Evolutionary conservation across 2,113 vertebrate genomes (phyloP), one percentile per base, ranked within the genome.

Genomic region (Gracilinanus agilis): DNA sequence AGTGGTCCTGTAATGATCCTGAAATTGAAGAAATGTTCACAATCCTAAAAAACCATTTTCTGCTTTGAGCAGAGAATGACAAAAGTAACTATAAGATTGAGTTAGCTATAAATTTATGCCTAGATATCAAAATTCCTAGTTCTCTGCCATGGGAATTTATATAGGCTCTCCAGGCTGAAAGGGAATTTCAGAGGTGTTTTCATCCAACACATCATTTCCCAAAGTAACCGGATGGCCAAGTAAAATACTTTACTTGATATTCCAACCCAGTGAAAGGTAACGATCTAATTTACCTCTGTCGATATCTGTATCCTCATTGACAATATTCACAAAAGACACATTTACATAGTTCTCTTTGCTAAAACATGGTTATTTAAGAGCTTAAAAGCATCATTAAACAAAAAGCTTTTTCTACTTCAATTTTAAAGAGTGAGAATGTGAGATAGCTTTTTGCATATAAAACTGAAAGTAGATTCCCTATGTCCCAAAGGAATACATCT

Each of bases 321-420:
- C 29, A 9, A 24, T 54, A 44, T 49, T 49, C 61, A 67, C 61
- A 90, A 55, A 94, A 90, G 83, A 44, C 88, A n/a, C 25, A n/a
- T 61, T 88, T 54, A 25, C 44, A 56, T 27, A 88, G 25, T 29
- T 89, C n/a, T 53, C 83, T 54, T 88, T 55, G 53, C 2, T 83
- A 55, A 49, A 93, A 40, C 11, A 58, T 44, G 25, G 12, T 56
- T 44, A 3, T 88, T 93, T 13, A 29, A 25, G n/a, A 90, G 54
- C 24, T 95, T 94, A 83, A 92, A 94, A 83, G 24, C 54, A 49
- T 55, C 24, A 24, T 88, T 90, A 90, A 92, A 67, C 61, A 95
- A 90, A 92, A 94, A 40, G 44, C 55, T 90, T 88, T 89, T 44
- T 90, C 12, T 0, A 2, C 44, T 89, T 90, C 92, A 92, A 44